These are phyloP conservation scores for Dysmachus trigonus DNA, from an alignment of 2,888 invertebrate species.

Conservation along the genomic window DNA sequence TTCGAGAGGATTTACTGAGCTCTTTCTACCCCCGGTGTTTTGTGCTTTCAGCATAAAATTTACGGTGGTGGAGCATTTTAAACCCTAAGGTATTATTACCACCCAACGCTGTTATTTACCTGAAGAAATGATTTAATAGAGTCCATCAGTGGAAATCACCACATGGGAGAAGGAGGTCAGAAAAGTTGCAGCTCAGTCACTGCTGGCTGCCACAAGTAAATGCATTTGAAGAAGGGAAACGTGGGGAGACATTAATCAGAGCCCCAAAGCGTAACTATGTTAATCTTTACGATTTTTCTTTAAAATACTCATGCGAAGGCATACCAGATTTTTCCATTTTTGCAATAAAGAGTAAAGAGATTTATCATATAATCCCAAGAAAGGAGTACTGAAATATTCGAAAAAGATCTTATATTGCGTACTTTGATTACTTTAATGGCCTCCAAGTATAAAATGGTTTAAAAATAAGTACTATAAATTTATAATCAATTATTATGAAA, in stretches of 20 bases:
- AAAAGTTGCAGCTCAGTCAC: background rate
- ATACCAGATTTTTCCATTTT: background rate
- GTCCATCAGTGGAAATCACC: background rate
- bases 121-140: background rate
- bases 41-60: background rate
- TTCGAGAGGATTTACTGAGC: background rate
- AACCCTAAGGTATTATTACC: background rate
- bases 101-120: background rate
- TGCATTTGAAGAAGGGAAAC: background rate
- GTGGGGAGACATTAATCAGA: background rate
- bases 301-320: background rate
- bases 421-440: no score
- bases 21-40: background rate
- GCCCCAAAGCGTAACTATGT: background rate
- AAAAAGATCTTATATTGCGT: no score
- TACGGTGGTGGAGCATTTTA: background rate
- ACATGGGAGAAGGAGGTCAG: background rate
- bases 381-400: background rate
- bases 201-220: background rate
- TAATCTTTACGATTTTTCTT: background rate
- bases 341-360: background rate
- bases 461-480: no score
- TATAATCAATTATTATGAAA: no score
- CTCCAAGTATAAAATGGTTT: no score
- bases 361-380: background rate